Percentiles rank a stretch among this genome's conserved stretches.
Evolutionary conservation across 2,113 vertebrate species (phyloP).

Genomic region (Drymodes brunneopygia): DNA sequence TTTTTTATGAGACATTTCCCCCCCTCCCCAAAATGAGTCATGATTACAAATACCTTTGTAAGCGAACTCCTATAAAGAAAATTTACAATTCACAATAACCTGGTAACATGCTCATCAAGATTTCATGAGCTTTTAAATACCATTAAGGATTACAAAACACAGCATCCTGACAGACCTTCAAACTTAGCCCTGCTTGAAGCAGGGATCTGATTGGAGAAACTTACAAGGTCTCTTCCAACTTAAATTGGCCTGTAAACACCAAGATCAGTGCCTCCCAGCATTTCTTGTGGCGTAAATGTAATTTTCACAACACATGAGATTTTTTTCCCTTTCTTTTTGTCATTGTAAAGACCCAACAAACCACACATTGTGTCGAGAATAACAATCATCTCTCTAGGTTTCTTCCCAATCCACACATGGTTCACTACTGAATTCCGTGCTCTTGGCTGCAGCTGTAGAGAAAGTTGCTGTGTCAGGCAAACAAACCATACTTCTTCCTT

Average conservation of each 20-base stretch:
- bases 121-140: slow-evolving; percentile 13
- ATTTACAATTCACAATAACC: neutral
- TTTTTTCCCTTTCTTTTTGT: neutral
- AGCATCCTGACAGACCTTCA: neutral
- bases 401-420: neutral
- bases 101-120: neutral
- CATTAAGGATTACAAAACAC: neutral
- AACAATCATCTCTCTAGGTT: neutral
- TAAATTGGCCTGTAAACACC: neutral
- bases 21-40: neutral
- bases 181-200: neutral
- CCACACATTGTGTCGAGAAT: neutral
- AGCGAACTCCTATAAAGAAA: neutral
- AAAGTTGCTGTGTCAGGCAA: neutral
- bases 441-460: neutral
- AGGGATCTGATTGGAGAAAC: neutral
- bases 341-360: neutral
- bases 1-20: neutral
- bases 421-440: neutral
- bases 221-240: neutral
- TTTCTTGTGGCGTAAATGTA: neutral
- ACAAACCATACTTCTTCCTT: neutral
- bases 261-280: neutral
- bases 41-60: neutral
- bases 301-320: neutral